Conservation (phyloP, 2,113 vertebrate species). For the Cyprinodon variegatus region DNA sequence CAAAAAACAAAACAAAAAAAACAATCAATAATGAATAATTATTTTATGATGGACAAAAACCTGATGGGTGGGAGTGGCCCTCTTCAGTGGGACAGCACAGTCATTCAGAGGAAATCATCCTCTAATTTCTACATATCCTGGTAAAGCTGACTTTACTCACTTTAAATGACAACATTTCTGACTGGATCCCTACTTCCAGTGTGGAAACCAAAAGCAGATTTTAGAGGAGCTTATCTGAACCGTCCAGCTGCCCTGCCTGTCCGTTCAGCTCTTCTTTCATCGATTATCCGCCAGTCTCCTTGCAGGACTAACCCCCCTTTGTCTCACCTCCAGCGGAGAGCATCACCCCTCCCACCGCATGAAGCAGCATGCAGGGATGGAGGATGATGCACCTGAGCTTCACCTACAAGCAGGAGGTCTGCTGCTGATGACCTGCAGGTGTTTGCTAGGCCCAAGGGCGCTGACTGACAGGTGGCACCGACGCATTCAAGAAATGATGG, state of each 20-base stretch:
- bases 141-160: not conserved
- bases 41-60: not conserved
- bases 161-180: not conserved
- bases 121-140: not conserved
- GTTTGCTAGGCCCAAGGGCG: conserved; percentile 31
- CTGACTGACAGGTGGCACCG: conserved; percentile 62
- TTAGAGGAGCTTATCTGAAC: conserved; percentile 23
- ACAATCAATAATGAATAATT: too few relatives aligned
- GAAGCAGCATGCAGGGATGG: not conserved
- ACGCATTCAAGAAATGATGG: conserved; percentile 6
- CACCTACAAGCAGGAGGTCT: not conserved
- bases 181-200: conserved; percentile 4
- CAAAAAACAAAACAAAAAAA: too few relatives aligned
- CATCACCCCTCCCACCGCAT: conserved; percentile 17
- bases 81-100: not conserved
- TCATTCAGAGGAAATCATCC: not conserved
- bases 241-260: conserved; percentile 31
- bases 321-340: conserved; percentile 10
- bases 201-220: conserved; percentile 22
- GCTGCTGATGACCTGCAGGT: conserved; percentile 32
- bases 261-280: conserved; percentile 66
- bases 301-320: conserved; percentile 15
- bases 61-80: conserved; percentile 56
- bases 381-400: conserved; percentile 14
- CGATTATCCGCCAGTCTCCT: conserved; percentile 64